phyloP scores from a whole-genome alignment of 2,797 vertebrate species.

The Argyrosomus regius region DNA sequence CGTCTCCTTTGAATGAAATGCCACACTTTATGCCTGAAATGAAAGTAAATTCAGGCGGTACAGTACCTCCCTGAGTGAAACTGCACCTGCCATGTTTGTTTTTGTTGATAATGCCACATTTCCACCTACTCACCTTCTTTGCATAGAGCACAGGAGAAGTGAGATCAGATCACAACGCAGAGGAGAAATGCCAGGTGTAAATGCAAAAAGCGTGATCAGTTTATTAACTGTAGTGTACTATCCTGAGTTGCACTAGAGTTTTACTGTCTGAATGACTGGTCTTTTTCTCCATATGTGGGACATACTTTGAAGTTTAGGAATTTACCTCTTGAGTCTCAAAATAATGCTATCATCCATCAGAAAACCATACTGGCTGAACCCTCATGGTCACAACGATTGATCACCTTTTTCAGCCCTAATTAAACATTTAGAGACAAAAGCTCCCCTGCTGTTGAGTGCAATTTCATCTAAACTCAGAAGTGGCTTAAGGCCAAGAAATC shows the following conservation, averaged over 20 bases:
- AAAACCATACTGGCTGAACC: slow-evolving; percentile 4
- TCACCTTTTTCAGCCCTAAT: slow-evolving; percentile 72
- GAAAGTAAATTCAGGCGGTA: slow-evolving; percentile 17
- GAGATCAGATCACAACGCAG: slow-evolving; percentile 39
- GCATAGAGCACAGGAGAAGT: slow-evolving; percentile 44
- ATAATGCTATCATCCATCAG: background rate
- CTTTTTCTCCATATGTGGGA: background rate
- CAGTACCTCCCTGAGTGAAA: background rate
- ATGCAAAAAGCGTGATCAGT: slow-evolving; percentile 45
- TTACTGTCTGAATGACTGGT: background rate
- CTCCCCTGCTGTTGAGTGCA: slow-evolving; percentile 70
- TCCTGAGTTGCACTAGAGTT: background rate
- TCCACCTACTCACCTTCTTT: slow-evolving; percentile 39
- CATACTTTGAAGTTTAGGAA: background rate
- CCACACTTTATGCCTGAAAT: slow-evolving; percentile 14
- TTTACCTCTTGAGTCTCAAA: background rate
- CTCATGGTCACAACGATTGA: slow-evolving; percentile 61
- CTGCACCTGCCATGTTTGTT: slow-evolving; percentile 63
- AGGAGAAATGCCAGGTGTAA: slow-evolving; percentile 52
- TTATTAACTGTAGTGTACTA: slow-evolving; percentile 9
- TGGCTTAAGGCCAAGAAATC: slow-evolving; percentile 69
- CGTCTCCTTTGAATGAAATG: slow-evolving; percentile 24
- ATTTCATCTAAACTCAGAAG: slow-evolving; percentile 78
- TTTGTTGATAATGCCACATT: slow-evolving; percentile 60
- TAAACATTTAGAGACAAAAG: slow-evolving; percentile 75